Percentiles rank a stretch among this genome's conserved stretches.
These are phyloP conservation scores for Tenebrio molitor DNA, from an alignment of 1,140 invertebrate genomes.

Conservation along the genomic window DNA sequence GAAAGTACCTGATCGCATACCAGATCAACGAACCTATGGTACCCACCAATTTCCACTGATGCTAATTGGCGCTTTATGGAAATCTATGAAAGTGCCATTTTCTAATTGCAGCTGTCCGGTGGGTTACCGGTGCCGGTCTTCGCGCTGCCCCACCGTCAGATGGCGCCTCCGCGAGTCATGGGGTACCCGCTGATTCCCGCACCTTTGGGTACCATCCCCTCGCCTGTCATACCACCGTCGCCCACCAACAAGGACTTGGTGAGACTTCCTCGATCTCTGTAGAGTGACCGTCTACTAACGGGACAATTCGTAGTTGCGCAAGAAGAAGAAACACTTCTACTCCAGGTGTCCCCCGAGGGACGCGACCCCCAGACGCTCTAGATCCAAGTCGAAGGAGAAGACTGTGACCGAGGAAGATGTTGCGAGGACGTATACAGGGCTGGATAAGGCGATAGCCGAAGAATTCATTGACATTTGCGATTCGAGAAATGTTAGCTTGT, in stretches of 20 bases:
- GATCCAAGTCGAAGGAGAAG: slow-evolving; percentile 56
- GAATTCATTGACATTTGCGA: slow-evolving; percentile 75
- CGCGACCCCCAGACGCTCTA: slow-evolving; percentile 50
- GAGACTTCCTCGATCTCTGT: slow-evolving; percentile 3
- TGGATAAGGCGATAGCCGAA: slow-evolving; percentile 75
- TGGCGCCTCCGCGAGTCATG: slow-evolving; percentile 51
- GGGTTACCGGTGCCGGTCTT: slow-evolving; percentile 50
- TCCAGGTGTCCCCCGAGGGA: slow-evolving; percentile 43
- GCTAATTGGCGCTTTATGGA: background rate
- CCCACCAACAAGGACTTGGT: slow-evolving; percentile 43
- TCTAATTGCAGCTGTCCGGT: slow-evolving; percentile 52
- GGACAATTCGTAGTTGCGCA: slow-evolving; percentile 32
- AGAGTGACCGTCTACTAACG: background rate
- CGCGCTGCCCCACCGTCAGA: slow-evolving; percentile 48
- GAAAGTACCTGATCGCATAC: slow-evolving; percentile 10
- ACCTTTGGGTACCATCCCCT: slow-evolving; percentile 62
- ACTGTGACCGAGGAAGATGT: slow-evolving; percentile 69
- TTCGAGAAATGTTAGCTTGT: slow-evolving; percentile 67
- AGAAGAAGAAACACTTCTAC: slow-evolving; percentile 49
- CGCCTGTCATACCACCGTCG: slow-evolving; percentile 60
- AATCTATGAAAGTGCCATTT: slow-evolving; percentile 11
- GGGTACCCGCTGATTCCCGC: slow-evolving; percentile 63
- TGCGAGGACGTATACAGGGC: slow-evolving; percentile 73
- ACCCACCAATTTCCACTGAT: too few species aligned
- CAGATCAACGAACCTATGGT: slow-evolving; percentile 27